Evolutionary conservation across 37 sponge, comb jelly and placozoan species (phyloP).

Genomic region (Tethya wilhelma): DNA sequence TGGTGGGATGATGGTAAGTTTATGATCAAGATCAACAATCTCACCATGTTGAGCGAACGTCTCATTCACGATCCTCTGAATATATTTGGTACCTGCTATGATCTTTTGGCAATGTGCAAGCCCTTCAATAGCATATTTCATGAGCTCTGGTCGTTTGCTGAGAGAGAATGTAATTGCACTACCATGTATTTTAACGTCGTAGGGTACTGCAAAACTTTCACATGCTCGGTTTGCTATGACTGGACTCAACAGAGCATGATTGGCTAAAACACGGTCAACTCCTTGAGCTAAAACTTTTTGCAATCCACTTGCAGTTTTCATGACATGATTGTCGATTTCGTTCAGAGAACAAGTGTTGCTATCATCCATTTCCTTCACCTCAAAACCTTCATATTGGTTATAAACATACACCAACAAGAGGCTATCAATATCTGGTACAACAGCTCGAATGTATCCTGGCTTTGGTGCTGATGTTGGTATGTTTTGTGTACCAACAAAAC

Average conservation of each 20-base stretch:
- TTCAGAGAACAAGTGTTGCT: not conserved
- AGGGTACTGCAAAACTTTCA: slow-evolving; percentile 12
- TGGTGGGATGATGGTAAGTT: slow-evolving; percentile 15
- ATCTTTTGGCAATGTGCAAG: slow-evolving; percentile 9
- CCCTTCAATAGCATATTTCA: slow-evolving; percentile 34
- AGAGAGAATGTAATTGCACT: slow-evolving; percentile 13
- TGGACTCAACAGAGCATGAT: slow-evolving; percentile 32
- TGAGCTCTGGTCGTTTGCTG: slow-evolving; percentile 24
- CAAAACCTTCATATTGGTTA: slow-evolving; percentile 23
- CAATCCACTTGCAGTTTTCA: slow-evolving; percentile 25
- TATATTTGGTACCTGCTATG: slow-evolving; percentile 14
- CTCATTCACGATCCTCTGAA: slow-evolving; percentile 12
- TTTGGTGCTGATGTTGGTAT: slow-evolving; percentile 23
- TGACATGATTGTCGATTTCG: slow-evolving; percentile 34
- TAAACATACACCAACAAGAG: slow-evolving; percentile 29
- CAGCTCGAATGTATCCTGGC: slow-evolving; percentile 22
- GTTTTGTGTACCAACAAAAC: slow-evolving; percentile 20
- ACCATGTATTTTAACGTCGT: slow-evolving; percentile 33
- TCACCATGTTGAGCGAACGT: slow-evolving; percentile 15
- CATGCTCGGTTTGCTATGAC: slow-evolving; percentile 34
- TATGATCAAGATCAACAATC: not conserved
- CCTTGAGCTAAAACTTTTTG: slow-evolving; percentile 16
- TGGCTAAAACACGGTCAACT: slow-evolving; percentile 35
- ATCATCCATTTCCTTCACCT: slow-evolving; percentile 17
- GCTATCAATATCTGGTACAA: slow-evolving; percentile 38